phyloP scores from a whole-genome alignment of 2,888 invertebrate genomes.

The Ariolimax columbianus region DNA sequence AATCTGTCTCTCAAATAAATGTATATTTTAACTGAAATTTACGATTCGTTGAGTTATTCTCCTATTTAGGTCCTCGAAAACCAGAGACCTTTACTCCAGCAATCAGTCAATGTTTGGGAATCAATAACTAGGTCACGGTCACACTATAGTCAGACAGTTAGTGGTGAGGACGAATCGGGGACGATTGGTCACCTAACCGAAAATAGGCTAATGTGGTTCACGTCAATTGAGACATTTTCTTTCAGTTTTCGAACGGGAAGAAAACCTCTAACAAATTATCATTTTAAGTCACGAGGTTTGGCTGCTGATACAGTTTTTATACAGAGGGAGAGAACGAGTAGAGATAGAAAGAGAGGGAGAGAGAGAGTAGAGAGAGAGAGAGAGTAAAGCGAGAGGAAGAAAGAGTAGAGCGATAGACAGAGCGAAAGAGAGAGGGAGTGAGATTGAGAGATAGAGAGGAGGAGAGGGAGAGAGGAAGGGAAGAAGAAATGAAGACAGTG shows the following conservation, averaged over 20 bases:
- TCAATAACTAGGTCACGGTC: slow-evolving; percentile 14
- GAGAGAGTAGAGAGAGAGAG: no score
- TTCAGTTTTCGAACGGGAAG: no score
- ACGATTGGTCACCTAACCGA: no score
- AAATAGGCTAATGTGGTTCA: no score
- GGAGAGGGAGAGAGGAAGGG: neutral
- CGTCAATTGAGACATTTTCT: no score
- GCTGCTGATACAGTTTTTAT: no score
- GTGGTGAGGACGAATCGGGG: neutral
- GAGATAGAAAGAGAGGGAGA: no score
- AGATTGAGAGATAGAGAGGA: neutral
- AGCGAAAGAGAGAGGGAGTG: neutral
- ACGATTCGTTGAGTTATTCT: neutral
- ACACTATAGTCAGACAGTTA: neutral
- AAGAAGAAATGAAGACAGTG: neutral
- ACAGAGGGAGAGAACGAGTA: no score
- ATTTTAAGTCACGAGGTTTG: no score
- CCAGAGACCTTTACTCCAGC: neutral
- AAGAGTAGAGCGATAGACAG: neutral
- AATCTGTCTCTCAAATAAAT: neutral
- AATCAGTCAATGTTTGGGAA: neutral
- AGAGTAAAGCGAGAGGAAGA: neutral
- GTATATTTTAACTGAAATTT: neutral
- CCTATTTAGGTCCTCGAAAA: neutral
- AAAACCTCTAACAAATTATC: neutral